Evolutionary conservation across 2,888 invertebrate species (phyloP).

Genomic region (Itoplectis maculator): DNA sequence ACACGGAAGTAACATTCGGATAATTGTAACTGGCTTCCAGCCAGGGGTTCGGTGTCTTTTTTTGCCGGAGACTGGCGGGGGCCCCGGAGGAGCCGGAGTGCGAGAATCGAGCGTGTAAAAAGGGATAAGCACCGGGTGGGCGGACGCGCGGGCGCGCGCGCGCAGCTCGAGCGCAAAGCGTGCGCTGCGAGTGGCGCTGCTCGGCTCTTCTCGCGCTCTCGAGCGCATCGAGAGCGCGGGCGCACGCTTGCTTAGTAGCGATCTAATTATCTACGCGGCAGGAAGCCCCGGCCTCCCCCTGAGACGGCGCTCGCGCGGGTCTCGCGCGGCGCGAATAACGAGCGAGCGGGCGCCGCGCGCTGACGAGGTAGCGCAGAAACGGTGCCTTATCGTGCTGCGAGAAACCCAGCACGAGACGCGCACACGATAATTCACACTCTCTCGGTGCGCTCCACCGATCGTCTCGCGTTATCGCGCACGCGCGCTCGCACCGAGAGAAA

Average conservation of each 20-base stretch:
- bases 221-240: slow-evolving; percentile 78
- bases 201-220: slow-evolving; percentile 63
- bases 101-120: slow-evolving; percentile 60
- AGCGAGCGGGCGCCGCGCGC: slow-evolving; percentile 62
- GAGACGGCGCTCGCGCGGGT: no score
- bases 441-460: no score
- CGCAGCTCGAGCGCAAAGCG: slow-evolving; percentile 58
- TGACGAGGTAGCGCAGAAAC: slow-evolving; percentile 62
- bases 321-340: slow-evolving; percentile 72
- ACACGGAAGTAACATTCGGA: slow-evolving; percentile 36
- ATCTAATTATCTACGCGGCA: slow-evolving; percentile 84
- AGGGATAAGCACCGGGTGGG: slow-evolving; percentile 56
- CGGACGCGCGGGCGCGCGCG: slow-evolving; percentile 26
- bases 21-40: slow-evolving; percentile 31
- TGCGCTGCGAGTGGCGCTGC: slow-evolving; percentile 58
- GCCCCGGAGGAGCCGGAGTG: slow-evolving; percentile 26
- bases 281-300: slow-evolving; percentile 82
- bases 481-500: no score
- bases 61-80: background rate
- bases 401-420: slow-evolving; percentile 67
- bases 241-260: slow-evolving; percentile 83
- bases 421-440: slow-evolving; percentile 68
- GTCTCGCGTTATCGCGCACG: slow-evolving; percentile 56
- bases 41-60: slow-evolving; percentile 11
- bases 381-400: slow-evolving; percentile 68